Evolutionary conservation across 2,797 vertebrate genomes (phyloP).

Genomic region (Schizopygopsis malacanthus): DNA sequence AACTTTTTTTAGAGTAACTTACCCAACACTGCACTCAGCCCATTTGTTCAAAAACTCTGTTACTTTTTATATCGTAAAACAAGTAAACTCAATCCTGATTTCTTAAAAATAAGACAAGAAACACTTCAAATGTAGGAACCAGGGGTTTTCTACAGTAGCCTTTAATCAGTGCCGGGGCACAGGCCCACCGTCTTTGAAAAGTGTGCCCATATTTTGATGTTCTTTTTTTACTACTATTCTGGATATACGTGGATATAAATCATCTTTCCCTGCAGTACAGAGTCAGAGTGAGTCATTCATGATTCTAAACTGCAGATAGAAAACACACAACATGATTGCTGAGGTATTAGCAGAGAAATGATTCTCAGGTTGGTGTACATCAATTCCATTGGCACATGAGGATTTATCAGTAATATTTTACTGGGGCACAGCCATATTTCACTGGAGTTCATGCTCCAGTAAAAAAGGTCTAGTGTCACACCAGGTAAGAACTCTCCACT

Average conservation of each 20-base stretch:
- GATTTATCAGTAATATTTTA: too few relatives aligned
- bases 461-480: too few relatives aligned
- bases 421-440: too few relatives aligned
- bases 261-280: background rate
- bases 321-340: too few relatives aligned
- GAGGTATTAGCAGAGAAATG: too few relatives aligned
- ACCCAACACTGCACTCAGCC: too few relatives aligned
- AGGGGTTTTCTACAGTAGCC: background rate
- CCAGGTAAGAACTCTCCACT: too few relatives aligned
- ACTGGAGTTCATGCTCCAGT: too few relatives aligned
- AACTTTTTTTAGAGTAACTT: too few relatives aligned
- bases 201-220: background rate
- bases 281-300: background rate
- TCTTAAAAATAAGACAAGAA: background rate
- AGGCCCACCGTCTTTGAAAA: background rate
- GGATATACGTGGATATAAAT: background rate
- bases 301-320: background rate
- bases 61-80: too few relatives aligned
- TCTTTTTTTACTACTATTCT: background rate
- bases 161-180: background rate
- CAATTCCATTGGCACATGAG: too few relatives aligned
- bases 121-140: background rate
- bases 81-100: background rate
- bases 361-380: too few relatives aligned
- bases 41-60: background rate